phyloP scores from a whole-genome alignment of 92 coral and sea anemone genomes.

The Nematostella vectensis region DNA sequence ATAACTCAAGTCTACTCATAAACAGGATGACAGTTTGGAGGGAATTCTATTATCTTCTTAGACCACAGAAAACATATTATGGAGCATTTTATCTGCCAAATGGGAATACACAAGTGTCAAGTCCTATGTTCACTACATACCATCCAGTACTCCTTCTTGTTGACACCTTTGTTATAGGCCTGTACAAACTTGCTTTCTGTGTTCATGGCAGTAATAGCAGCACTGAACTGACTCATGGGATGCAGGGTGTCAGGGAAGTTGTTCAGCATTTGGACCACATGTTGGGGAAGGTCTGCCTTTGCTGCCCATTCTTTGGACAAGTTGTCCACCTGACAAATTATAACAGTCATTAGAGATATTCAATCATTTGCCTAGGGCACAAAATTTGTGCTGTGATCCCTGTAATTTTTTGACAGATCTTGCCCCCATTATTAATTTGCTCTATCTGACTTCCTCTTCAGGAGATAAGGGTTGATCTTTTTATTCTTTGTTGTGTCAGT shows the following conservation, averaged over 20 bases:
- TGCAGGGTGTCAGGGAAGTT: conserved; percentile 93
- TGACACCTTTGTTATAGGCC: conserved; percentile 75
- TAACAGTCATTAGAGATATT: too few relatives aligned
- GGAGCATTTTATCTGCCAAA: too few relatives aligned
- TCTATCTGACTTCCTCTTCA: too few relatives aligned
- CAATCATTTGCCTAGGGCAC: conserved; percentile 6
- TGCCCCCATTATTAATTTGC: conserved; percentile 4
- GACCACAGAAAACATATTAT: too few relatives aligned
- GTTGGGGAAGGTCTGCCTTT: conserved; percentile 89
- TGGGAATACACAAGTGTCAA: too few relatives aligned
- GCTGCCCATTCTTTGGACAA: conserved; percentile 93
- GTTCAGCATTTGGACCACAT: conserved; percentile 95
- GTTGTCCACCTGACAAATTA: conserved; percentile 57
- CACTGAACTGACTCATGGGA: conserved; percentile 98
- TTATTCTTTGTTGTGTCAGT: too few relatives aligned
- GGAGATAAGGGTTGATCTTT: too few relatives aligned
- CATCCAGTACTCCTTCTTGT: conserved; percentile 76
- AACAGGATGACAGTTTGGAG: too few relatives aligned
- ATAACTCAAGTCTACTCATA: too few relatives aligned
- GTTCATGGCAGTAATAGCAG: conserved; percentile 97
- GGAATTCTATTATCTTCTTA: too few relatives aligned
- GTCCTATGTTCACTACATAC: too few relatives aligned
- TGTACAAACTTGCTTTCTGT: conserved; percentile 94
- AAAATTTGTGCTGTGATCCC: neutral
- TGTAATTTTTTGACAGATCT: conserved; percentile 2